Conservation (phyloP, 2,797 vertebrate genomes). For the Tachyglossus aculeatus region DNA sequence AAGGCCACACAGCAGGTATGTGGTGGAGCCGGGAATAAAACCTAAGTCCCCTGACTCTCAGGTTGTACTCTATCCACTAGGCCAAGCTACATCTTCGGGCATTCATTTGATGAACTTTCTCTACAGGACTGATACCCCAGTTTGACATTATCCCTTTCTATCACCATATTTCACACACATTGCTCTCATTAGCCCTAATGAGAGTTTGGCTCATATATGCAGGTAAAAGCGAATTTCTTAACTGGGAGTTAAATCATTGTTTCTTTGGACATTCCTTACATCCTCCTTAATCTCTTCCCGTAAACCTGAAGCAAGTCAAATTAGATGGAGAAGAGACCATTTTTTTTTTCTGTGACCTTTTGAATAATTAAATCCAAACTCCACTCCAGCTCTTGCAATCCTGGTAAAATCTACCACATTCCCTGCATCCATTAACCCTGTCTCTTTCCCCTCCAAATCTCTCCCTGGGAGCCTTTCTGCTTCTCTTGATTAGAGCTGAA, state of each 20-base stretch:
- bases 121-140: background rate
- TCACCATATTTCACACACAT: background rate
- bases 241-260: constrained; percentile 6
- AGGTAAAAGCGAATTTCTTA: background rate
- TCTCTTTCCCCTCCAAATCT: background rate
- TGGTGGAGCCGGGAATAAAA: too few species aligned
- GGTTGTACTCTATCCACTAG: too few species aligned
- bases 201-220: background rate
- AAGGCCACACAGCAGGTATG: too few species aligned
- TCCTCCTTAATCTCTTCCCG: constrained; percentile 36
- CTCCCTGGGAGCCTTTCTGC: constrained; percentile 35
- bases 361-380: constrained; percentile 58
- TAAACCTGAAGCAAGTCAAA: constrained; percentile 53
- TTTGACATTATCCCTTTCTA: background rate
- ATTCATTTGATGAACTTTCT: too few species aligned
- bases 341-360: constrained; percentile 61
- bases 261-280: constrained; percentile 39
- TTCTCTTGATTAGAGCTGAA: background rate
- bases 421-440: constrained; percentile 19
- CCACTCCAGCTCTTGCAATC: constrained; percentile 34
- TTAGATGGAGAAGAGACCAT: constrained; percentile 46
- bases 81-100: too few species aligned
- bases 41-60: too few species aligned
- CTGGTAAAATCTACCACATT: constrained; percentile 29
- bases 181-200: constrained; percentile 10